phyloP scores from a whole-genome alignment of 2,888 invertebrate species.

The Clepsis dumicolana region DNA sequence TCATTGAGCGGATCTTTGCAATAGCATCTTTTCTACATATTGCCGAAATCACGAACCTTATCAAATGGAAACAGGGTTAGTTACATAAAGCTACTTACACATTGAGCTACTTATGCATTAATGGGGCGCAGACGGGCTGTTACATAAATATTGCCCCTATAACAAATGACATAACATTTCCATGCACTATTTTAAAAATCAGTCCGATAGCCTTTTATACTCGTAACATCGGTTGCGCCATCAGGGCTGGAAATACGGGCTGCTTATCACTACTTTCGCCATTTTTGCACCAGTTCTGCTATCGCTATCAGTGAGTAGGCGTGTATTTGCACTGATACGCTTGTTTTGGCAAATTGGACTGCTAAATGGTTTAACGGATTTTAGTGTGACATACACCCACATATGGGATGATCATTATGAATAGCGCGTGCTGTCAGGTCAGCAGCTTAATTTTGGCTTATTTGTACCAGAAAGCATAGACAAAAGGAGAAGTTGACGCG shows the following conservation, averaged over 20 bases:
- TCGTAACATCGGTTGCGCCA: slow-evolving; percentile 12
- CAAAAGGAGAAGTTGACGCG: no score
- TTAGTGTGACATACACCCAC: slow-evolving; percentile 10
- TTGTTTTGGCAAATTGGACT: slow-evolving; percentile 23
- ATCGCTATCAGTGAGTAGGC: slow-evolving; percentile 33
- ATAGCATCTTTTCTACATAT: no score
- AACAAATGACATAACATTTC: not conserved
- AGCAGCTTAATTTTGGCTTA: no score
- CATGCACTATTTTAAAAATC: not conserved
- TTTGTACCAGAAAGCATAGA: no score
- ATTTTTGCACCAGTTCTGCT: slow-evolving; percentile 32
- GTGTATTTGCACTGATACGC: slow-evolving; percentile 35
- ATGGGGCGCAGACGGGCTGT: not conserved
- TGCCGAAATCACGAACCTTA: no score
- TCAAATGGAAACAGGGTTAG: no score
- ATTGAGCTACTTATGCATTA: no score
- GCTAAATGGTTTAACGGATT: not conserved
- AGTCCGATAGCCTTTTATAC: not conserved
- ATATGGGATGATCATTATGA: not conserved
- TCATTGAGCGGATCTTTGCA: no score
- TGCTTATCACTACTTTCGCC: slow-evolving; percentile 44
- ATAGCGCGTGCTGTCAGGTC: not conserved
- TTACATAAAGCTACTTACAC: no score
- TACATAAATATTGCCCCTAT: not conserved
- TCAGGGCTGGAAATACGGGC: not conserved